These are phyloP conservation scores for Diachrysia chrysitis DNA, from an alignment of 2,888 invertebrate species.

Conservation along the genomic window DNA sequence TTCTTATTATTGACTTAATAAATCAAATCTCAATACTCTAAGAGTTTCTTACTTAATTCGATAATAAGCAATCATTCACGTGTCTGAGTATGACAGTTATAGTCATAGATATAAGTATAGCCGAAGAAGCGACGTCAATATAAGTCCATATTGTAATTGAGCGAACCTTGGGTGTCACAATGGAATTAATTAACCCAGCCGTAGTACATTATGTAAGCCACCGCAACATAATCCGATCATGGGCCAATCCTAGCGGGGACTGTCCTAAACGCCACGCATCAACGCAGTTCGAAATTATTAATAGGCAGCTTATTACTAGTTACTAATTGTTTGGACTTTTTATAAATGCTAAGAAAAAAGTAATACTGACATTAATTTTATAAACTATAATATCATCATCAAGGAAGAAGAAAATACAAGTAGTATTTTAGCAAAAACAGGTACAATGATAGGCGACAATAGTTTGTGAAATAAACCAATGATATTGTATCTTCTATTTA, in stretches of 20 bases:
- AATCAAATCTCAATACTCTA: no score
- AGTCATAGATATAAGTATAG: background rate
- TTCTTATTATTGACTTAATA: no score
- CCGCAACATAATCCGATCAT: conserved; percentile 45
- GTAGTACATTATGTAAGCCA: conserved; percentile 50
- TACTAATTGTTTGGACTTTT: background rate
- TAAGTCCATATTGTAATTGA: conserved; percentile 28
- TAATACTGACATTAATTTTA: no score
- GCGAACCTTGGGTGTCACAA: conserved; percentile 29
- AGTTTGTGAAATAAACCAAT: no score
- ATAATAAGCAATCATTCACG: no score
- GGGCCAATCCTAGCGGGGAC: conserved; percentile 8
- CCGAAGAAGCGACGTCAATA: background rate
- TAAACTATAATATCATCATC: no score
- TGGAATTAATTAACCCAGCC: conserved; percentile 49
- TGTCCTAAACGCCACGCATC: conserved; percentile 8
- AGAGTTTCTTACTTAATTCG: no score
- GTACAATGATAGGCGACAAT: no score
- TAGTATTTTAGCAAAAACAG: no score
- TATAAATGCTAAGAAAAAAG: background rate
- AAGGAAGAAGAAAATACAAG: no score
- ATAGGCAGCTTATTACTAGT: background rate
- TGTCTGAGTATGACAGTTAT: no score
- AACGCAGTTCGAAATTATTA: conserved; percentile 21
- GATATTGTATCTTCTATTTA: no score